Percentiles rank a stretch among this genome's conserved stretches.
Evolutionary conservation across 2,797 vertebrate species (phyloP).

Genomic region (Fundulus diaphanus): DNA sequence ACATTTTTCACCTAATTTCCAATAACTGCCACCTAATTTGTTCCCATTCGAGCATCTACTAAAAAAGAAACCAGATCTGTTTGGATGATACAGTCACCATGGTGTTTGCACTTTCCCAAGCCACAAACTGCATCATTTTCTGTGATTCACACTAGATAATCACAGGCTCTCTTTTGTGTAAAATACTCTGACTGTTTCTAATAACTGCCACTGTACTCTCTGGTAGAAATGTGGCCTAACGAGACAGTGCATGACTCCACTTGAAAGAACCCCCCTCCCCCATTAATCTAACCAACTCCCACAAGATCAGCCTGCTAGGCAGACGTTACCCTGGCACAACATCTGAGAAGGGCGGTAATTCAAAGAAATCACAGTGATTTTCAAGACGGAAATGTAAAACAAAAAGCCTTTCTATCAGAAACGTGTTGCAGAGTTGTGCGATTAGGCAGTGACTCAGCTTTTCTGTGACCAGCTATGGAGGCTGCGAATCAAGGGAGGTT

Average conservation of each 20-base stretch:
- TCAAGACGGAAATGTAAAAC: slow-evolving; percentile 26
- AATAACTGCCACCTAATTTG: background rate
- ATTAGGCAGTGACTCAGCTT: slow-evolving; percentile 23
- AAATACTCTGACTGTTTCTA: slow-evolving; percentile 54
- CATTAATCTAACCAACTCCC: slow-evolving; percentile 68
- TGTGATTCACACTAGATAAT: slow-evolving; percentile 32
- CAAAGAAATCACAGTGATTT: slow-evolving; percentile 54
- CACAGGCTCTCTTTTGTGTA: slow-evolving; percentile 20
- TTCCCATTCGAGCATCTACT: background rate
- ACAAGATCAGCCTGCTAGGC: slow-evolving; percentile 55
- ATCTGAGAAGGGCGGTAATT: slow-evolving; percentile 58
- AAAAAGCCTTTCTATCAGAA: slow-evolving; percentile 35
- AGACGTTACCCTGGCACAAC: slow-evolving; percentile 64
- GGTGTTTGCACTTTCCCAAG: slow-evolving; percentile 17
- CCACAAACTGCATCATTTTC: slow-evolving; percentile 20
- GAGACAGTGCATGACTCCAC: slow-evolving; percentile 70
- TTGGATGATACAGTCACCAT: background rate
- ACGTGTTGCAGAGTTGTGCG: slow-evolving; percentile 21
- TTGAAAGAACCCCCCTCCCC: slow-evolving; percentile 47
- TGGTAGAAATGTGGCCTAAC: slow-evolving; percentile 42
- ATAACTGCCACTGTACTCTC: slow-evolving; percentile 44
- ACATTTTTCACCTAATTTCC: background rate
- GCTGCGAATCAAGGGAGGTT: slow-evolving; percentile 36
- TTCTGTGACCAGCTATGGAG: slow-evolving; percentile 13
- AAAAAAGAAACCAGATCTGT: background rate